Evolutionary conservation across 2,797 vertebrate genomes (phyloP), one percentile per base, ranked within the genome.

Genomic region (Semotilus atromaculatus): DNA sequence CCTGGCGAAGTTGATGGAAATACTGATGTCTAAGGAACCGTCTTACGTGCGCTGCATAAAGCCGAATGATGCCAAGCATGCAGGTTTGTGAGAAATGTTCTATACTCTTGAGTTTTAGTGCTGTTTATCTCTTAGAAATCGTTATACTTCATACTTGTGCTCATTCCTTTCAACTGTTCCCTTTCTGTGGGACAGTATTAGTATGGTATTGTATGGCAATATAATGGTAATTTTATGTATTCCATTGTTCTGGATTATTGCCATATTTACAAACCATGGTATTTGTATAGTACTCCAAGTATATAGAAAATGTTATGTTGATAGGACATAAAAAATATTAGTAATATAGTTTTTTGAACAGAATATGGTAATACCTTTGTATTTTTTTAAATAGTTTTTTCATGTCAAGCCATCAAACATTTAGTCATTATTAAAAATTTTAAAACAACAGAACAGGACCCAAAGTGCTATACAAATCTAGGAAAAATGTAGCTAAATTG

Each of bases 1-100:
- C 89, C 96, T 99, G 89, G 93, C 97, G 60, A 98, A 99, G 88
- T 94, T 99, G 55, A 98, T 99, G 95, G 98, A 99, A 92, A 99
- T 99, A 90, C 96, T 99, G 74, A 97, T 98, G 96, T 99, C 98
- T 64, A 99, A 99, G 94, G 97, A 99, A 31, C 98, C 98, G 0
- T 98, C 98, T 14, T 99, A 99, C 70, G 92, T 99, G 48, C 98
- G 98, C 86, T 99, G 98, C 94, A 98, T 99, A 90, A 99, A 99
- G 89, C 98, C 98, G 21, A 99, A 99, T 19, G 98, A 99, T 87
- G 96, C 97, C 78, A 99, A 99, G 83, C 98, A 99, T 93, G 92
- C 98, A 38, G 96, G 98, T 99, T 95, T 81, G 89, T 86, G 67
- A 8, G 29, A 85, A 9, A 21, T 34, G 6, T 43, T 31, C 26